phyloP scores from a whole-genome alignment of 2,113 vertebrate species.

The Merops nubicus region DNA sequence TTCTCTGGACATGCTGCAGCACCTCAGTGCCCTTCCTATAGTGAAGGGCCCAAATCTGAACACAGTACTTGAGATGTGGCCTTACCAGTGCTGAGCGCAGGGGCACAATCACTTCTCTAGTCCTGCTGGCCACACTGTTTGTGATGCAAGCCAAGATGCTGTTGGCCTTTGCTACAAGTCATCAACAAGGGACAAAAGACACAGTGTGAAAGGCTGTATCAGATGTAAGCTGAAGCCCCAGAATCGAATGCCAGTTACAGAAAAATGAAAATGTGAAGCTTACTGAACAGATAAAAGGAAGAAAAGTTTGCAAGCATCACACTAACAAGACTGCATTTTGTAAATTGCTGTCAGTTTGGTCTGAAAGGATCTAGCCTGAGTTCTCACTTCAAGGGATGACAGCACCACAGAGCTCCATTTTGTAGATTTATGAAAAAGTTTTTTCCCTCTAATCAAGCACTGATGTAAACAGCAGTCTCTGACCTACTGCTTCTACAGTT shows the following conservation, averaged over 20 bases:
- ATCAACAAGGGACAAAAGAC: neutral
- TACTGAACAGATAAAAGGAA: constrained; percentile 13
- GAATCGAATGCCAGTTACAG: neutral
- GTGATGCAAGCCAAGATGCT: neutral
- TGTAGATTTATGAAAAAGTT: constrained; percentile 23
- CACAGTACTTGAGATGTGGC: neutral
- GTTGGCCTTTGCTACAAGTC: neutral
- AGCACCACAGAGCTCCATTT: constrained; percentile 22
- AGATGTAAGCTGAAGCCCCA: neutral
- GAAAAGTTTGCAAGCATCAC: neutral
- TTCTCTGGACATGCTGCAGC: neutral
- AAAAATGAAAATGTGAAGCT: constrained; percentile 26
- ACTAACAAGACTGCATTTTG: neutral
- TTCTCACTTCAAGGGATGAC: constrained; percentile 20
- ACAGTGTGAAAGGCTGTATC: neutral
- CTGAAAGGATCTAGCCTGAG: constrained; percentile 46
- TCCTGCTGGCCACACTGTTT: neutral
- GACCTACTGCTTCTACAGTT: neutral
- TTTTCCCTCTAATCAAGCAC: constrained; percentile 25
- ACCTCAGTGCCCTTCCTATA: neutral
- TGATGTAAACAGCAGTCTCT: constrained; percentile 32
- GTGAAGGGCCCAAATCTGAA: neutral
- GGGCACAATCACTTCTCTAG: neutral
- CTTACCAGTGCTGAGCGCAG: neutral
- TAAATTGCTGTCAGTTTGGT: constrained; percentile 14